Conservation (phyloP, 1,140 invertebrate genomes). For the Cherax quadricarinatus region DNA sequence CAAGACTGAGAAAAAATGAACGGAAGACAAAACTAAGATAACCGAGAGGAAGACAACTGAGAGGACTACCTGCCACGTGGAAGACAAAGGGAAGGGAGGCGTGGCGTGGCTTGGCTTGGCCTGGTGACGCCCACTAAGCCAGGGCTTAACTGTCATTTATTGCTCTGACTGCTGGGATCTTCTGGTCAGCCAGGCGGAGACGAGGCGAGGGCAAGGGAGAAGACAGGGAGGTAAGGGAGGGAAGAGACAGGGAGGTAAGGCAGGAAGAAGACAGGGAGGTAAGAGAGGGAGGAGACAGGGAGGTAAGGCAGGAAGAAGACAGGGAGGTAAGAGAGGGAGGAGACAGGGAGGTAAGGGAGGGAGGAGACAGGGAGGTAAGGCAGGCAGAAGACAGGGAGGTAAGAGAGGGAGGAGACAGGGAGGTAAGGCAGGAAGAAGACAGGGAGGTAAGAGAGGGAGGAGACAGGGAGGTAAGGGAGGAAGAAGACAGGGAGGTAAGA, state of each 20-base stretch:
- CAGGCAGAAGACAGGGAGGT: neutral
- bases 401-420: neutral
- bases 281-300: neutral
- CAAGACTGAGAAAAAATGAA: neutral
- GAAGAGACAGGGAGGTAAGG: slow-evolving; percentile 1
- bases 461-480: neutral
- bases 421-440: too few relatives aligned
- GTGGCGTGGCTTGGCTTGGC: neutral
- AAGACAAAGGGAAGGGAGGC: neutral
- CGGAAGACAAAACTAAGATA: neutral
- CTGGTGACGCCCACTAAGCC: slow-evolving; percentile 37
- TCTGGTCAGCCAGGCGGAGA: neutral
- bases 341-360: too few relatives aligned
- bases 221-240: neutral
- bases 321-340: too few relatives aligned
- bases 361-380: too few relatives aligned
- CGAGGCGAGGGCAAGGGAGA: neutral
- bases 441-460: neutral
- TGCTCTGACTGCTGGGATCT: slow-evolving; percentile 44
- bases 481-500: neutral
- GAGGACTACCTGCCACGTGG: neutral
- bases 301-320: too few relatives aligned
- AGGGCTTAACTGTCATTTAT: slow-evolving; percentile 39
- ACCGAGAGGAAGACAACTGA: neutral
- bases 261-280: slow-evolving; percentile 1